Conservation (phyloP, 2,888 invertebrate species). For the Drosophila prolongata region DNA sequence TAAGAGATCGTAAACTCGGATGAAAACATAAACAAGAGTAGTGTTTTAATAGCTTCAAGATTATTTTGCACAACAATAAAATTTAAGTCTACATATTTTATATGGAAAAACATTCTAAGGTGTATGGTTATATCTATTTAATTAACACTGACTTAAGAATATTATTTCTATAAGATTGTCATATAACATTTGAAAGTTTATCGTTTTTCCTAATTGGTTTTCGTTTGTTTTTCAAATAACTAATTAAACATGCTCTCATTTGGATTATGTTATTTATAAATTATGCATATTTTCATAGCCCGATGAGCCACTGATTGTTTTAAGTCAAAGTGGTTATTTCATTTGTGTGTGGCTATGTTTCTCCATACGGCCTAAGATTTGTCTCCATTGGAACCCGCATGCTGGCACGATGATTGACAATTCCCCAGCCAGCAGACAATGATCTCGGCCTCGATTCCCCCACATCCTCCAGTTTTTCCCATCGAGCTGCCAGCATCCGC, state of each 20-base stretch:
- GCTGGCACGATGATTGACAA: slow-evolving; percentile 36
- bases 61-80: background rate
- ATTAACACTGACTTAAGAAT: too few relatives aligned
- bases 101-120: too few relatives aligned
- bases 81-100: background rate
- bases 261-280: too few relatives aligned
- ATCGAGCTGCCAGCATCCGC: slow-evolving; percentile 27
- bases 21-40: background rate
- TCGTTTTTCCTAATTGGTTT: too few relatives aligned
- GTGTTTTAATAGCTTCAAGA: background rate
- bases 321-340: background rate
- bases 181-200: too few relatives aligned
- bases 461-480: slow-evolving; percentile 18
- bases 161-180: too few relatives aligned
- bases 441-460: slow-evolving; percentile 16
- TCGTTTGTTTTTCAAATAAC: too few relatives aligned
- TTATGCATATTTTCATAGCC: too few relatives aligned
- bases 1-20: background rate
- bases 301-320: background rate
- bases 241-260: too few relatives aligned
- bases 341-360: background rate
- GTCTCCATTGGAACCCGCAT: slow-evolving; percentile 36
- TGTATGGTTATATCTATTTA: too few relatives aligned
- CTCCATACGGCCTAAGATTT: slow-evolving; percentile 8
- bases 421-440: slow-evolving; percentile 40